phyloP scores from a whole-genome alignment of 2,888 invertebrate genomes.

The Polydrusus cervinus region DNA sequence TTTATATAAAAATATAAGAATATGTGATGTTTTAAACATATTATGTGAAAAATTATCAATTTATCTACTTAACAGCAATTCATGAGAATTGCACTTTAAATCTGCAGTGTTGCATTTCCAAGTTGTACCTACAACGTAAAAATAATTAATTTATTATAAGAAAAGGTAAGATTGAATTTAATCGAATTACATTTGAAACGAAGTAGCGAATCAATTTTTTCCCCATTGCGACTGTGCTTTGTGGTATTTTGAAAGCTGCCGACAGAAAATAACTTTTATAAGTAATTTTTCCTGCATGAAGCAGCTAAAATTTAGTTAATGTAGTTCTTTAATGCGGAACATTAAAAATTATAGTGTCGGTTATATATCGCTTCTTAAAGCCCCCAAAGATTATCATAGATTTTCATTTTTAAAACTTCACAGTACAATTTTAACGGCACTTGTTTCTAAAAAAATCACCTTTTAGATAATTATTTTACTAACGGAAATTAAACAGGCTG shows the following conservation, averaged over 20 bases:
- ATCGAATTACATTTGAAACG: slow-evolving; percentile 26
- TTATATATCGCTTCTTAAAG: neutral
- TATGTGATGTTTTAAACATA: too few species aligned
- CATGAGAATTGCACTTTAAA: slow-evolving; percentile 12
- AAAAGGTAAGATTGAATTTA: slow-evolving; percentile 17
- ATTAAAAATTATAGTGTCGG: neutral
- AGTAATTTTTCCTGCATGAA: slow-evolving; percentile 28
- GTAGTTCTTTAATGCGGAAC: slow-evolving; percentile 8
- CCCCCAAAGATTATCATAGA: neutral
- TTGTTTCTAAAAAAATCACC: too few species aligned
- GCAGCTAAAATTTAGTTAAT: slow-evolving; percentile 7
- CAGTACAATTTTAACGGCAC: neutral
- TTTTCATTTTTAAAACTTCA: neutral
- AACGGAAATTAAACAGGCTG: too few species aligned
- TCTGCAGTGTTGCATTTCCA: slow-evolving; percentile 4
- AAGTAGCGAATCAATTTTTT: slow-evolving; percentile 22
- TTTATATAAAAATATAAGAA: too few species aligned
- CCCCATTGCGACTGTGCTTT: neutral
- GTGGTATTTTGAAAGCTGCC: slow-evolving; percentile 21
- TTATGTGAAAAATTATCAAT: too few species aligned
- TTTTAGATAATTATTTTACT: too few species aligned
- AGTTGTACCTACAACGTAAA: slow-evolving; percentile 12
- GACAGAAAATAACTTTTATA: slow-evolving; percentile 21
- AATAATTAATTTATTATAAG: slow-evolving; percentile 21
- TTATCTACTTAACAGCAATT: neutral